These are phyloP conservation scores for Halisarca cf. caerulea DNA, from an alignment of 37 sponge, comb jelly and placozoan genomes.

Conservation along the genomic window DNA sequence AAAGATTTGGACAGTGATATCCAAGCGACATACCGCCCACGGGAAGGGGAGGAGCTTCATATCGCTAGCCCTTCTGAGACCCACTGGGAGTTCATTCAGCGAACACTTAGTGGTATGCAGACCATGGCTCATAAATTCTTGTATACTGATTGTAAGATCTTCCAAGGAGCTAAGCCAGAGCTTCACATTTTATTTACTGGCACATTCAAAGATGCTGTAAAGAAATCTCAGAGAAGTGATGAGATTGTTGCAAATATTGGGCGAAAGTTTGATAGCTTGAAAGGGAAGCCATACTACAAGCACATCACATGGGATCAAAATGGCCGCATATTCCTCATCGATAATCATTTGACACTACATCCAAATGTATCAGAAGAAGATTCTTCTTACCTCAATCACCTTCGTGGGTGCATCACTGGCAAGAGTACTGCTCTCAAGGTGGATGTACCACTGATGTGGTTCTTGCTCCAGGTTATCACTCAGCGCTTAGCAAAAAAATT, in stretches of 20 bases:
- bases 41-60: background rate
- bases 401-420: background rate
- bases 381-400: background rate
- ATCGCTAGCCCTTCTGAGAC: background rate
- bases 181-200: background rate
- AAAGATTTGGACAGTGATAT: background rate
- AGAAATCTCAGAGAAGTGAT: background rate
- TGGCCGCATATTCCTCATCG: background rate
- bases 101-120: background rate
- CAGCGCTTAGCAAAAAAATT: background rate
- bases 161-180: background rate
- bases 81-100: background rate
- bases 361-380: background rate
- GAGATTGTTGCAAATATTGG: background rate
- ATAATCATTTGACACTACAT: background rate
- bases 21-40: background rate
- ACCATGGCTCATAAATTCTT: background rate
- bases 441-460: slow-evolving; percentile 15
- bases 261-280: background rate
- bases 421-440: background rate
- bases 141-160: background rate
- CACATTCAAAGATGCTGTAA: background rate
- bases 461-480: background rate
- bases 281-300: background rate
- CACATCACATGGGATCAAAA: background rate